A percentile compares a stretch with the other conserved stretches of the same genome.
Conservation (phyloP, 1,140 invertebrate genomes). For the Heliconius eleuchia region DNA sequence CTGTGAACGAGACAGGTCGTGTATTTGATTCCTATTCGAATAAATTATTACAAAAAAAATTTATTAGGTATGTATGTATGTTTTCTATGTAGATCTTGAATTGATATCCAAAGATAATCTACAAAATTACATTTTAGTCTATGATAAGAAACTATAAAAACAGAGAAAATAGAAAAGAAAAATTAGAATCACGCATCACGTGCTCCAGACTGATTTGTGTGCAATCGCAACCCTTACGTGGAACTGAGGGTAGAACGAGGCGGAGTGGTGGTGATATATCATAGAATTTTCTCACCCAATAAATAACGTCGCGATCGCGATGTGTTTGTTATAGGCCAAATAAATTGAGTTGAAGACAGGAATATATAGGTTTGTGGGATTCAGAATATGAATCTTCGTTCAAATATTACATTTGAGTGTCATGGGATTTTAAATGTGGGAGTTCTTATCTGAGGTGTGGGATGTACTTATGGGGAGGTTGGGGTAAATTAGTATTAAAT, state of each 20-base stretch:
- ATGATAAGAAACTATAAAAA: background rate
- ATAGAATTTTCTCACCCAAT: constrained; percentile 66
- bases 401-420: constrained; percentile 1
- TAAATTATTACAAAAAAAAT: too few species aligned
- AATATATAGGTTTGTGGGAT: constrained; percentile 20
- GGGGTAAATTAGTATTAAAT: background rate
- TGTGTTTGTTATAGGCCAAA: constrained; percentile 44
- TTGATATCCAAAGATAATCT: too few species aligned
- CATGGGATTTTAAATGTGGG: constrained; percentile 1
- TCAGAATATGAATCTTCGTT: constrained; percentile 7
- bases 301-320: constrained; percentile 50
- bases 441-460: background rate
- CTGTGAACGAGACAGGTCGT: too few species aligned
- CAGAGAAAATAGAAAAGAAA: constrained; percentile 18
- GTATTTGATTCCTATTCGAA: too few species aligned
- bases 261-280: constrained; percentile 59
- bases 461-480: background rate
- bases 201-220: constrained; percentile 42
- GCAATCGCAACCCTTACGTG: constrained; percentile 52
- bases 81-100: too few species aligned
- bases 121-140: too few species aligned
- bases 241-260: constrained; percentile 28
- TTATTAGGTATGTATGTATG: too few species aligned
- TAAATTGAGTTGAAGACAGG: constrained; percentile 34
- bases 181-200: constrained; percentile 33